A percentile compares a stretch with the other conserved stretches of the same genome.
phyloP scores from a whole-genome alignment of 1,140 invertebrate species.

The Hypothenemus hampei region DNA sequence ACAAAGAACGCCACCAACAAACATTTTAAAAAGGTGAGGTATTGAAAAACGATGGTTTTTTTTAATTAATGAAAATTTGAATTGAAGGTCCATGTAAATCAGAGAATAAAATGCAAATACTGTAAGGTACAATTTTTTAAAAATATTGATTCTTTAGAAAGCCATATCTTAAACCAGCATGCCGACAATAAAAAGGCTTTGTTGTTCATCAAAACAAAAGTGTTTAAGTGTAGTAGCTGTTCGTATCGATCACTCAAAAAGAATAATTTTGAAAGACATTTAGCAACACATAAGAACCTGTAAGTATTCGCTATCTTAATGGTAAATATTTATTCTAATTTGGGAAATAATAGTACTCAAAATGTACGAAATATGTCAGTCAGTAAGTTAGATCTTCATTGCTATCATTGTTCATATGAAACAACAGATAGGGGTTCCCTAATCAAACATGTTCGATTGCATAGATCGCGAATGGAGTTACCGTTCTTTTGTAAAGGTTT shows the following conservation, averaged over 20 bases:
- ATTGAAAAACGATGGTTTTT: no score
- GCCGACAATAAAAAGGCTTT: no score
- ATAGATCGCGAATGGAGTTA: neutral
- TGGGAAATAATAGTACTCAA: neutral
- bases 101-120: no score
- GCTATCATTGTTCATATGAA: constrained; percentile 5
- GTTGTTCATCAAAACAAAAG: no score
- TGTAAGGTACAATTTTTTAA: no score
- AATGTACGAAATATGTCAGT: neutral
- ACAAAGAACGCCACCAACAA: no score
- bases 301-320: neutral
- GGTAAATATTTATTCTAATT: neutral
- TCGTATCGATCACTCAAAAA: neutral
- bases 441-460: constrained; percentile 5
- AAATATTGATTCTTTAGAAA: no score
- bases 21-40: no score
- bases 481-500: constrained; percentile 8
- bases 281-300: neutral
- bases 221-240: no score
- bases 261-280: neutral
- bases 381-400: neutral
- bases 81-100: no score
- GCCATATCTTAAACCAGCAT: no score
- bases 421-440: constrained; percentile 5
- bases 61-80: no score